These are phyloP conservation scores for Andrena flavipes DNA, from an alignment of 2,888 invertebrate species.

Conservation along the genomic window DNA sequence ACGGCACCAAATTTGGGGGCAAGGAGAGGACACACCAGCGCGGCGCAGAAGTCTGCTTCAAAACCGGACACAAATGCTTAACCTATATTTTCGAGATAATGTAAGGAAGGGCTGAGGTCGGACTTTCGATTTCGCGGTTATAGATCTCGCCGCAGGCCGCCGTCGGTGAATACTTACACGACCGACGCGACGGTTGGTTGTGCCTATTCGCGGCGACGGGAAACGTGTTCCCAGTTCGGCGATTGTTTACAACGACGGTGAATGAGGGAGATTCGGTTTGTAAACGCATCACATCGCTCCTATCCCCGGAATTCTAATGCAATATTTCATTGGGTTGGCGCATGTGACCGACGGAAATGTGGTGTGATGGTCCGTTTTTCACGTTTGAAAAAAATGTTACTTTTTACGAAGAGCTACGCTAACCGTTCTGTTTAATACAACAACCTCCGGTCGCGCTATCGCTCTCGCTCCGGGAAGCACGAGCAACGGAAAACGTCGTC, in stretches of 20 bases:
- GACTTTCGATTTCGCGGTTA: not conserved
- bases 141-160: not conserved
- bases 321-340: conserved; percentile 52
- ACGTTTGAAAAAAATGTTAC: not conserved
- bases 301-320: conserved; percentile 50
- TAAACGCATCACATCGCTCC: conserved; percentile 14
- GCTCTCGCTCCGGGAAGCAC: not conserved
- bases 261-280: conserved; percentile 55
- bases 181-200: not conserved
- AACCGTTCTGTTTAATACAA: not conserved
- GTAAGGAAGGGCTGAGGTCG: not conserved
- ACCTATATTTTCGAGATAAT: conserved; percentile 26
- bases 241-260: conserved; percentile 44
- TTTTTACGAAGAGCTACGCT: not conserved
- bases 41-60: conserved; percentile 5
- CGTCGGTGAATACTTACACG: not conserved
- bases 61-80: conserved; percentile 24
- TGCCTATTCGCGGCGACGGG: not conserved
- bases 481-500: conserved; percentile 36
- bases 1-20: not conserved
- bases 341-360: conserved; percentile 24
- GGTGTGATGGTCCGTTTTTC: conserved; percentile 7
- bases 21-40: not conserved
- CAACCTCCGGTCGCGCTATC: not conserved
- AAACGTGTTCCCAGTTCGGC: not conserved